phyloP scores from a whole-genome alignment of 2,797 vertebrate genomes.

The Periparus ater region DNA sequence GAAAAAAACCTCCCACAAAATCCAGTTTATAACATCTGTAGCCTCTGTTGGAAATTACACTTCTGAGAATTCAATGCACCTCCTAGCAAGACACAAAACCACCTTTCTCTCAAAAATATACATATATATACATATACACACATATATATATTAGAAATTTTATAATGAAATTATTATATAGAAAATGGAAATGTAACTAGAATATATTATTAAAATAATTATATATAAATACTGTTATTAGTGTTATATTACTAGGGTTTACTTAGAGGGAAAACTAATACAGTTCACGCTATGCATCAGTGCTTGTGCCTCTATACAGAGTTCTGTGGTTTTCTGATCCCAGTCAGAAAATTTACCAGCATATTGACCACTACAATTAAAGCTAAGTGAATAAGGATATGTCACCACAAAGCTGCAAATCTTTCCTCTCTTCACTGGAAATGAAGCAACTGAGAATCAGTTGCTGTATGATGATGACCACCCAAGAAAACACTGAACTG shows the following conservation, averaged over 20 bases:
- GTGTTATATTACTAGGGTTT: neutral
- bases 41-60: neutral
- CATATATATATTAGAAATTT: neutral
- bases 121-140: neutral
- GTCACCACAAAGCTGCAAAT: neutral
- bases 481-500: neutral
- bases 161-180: too few species aligned
- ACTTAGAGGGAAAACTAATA: neutral
- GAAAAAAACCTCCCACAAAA: neutral
- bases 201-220: too few species aligned
- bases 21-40: neutral
- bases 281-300: neutral
- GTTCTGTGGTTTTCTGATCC: neutral
- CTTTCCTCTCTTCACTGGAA: neutral
- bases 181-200: fast-evolving
- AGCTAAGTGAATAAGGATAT: neutral
- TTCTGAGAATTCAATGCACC: neutral
- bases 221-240: neutral
- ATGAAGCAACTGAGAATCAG: neutral
- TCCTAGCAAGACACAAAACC: neutral
- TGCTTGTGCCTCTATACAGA: neutral
- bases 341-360: neutral
- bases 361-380: neutral
- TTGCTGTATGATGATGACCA: fast-evolving
- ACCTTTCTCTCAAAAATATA: neutral